Conservation (phyloP, 2,888 invertebrate genomes). For the Apotomis betuletana region DNA sequence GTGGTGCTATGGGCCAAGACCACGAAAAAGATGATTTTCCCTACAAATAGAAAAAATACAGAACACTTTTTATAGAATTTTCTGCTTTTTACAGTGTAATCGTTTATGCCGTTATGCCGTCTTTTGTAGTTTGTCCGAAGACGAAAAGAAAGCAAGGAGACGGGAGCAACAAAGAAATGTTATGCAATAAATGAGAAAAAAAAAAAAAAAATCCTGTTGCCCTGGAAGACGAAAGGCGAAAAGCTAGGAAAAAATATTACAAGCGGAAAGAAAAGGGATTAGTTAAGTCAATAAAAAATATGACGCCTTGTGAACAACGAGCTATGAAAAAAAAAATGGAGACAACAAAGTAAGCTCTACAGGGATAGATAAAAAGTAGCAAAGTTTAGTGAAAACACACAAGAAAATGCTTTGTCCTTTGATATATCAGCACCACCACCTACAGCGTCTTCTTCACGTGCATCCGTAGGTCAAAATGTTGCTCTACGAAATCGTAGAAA, state of each 20-base stretch:
- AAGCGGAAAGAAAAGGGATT: too few relatives aligned
- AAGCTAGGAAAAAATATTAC: too few relatives aligned
- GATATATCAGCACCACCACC: conserved; percentile 7
- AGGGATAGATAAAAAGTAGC: too few relatives aligned
- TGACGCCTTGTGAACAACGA: too few relatives aligned
- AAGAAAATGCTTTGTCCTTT: conserved; percentile 10
- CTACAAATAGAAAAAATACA: conserved; percentile 1
- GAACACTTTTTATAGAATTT: conserved; percentile 7
- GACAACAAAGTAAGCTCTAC: conserved; percentile 9
- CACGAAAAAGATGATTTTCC: conserved; percentile 7
- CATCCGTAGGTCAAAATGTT: conserved; percentile 9
- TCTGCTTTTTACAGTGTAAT: not conserved
- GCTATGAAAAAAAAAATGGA: not conserved
- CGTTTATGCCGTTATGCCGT: conserved; percentile 4
- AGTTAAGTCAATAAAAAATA: too few relatives aligned
- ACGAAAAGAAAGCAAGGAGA: conserved; percentile 10
- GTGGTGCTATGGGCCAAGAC: conserved; percentile 5
- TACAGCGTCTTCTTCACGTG: conserved; percentile 9
- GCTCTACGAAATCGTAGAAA: conserved; percentile 11
- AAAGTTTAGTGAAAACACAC: conserved; percentile 7
- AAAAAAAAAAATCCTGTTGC: not conserved
- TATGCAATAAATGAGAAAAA: conserved; percentile 4
- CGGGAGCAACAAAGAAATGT: conserved; percentile 6
- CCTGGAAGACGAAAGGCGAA: too few relatives aligned
- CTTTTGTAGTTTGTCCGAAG: not conserved